Conservation (phyloP, 2,797 vertebrate species). For the Gallinago solitaria region DNA sequence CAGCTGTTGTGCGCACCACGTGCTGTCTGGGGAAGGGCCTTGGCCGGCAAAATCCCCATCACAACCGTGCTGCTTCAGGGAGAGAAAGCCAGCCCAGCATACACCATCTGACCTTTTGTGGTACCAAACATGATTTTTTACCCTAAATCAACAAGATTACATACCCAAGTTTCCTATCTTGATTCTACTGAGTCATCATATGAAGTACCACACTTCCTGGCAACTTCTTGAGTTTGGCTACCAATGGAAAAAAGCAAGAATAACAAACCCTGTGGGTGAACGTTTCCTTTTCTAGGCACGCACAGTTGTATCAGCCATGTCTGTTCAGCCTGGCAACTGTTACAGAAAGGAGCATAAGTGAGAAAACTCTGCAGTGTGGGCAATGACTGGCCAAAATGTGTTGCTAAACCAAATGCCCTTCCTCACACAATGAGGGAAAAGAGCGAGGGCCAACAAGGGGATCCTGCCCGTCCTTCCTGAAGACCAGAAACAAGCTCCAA, state of each 20-base stretch:
- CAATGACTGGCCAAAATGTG: rapidly evolving
- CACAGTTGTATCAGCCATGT: neutral
- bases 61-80: neutral
- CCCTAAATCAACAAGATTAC: neutral
- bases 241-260: neutral
- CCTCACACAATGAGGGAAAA: neutral
- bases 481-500: neutral
- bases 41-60: neutral
- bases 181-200: neutral
- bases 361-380: neutral
- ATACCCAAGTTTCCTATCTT: neutral
- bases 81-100: neutral
- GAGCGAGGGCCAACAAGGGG: neutral
- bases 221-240: neutral
- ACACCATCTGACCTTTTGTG: neutral
- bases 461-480: neutral
- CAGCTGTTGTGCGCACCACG: rapidly evolving
- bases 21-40: neutral
- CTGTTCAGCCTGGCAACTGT: neutral
- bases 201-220: neutral
- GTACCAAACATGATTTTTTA: neutral
- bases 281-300: neutral
- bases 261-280: neutral
- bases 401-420: neutral
- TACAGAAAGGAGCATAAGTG: neutral